Conservation (phyloP, 2,113 vertebrate species). For the Sitta europaea region DNA sequence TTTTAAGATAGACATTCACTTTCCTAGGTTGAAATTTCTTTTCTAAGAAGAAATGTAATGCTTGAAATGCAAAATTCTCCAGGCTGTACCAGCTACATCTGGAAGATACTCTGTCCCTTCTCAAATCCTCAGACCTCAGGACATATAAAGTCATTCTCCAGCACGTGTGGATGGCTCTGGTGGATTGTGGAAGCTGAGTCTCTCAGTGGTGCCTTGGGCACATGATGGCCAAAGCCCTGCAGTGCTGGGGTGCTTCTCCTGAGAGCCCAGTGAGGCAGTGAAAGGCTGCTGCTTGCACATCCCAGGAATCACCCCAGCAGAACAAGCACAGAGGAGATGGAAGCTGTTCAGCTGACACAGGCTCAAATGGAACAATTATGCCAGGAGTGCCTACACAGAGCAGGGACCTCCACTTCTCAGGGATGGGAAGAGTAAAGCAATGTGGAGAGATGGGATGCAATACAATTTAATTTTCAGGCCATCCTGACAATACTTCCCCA, state of each 20-base stretch:
- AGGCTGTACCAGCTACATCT: not conserved
- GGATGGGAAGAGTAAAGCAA: not conserved
- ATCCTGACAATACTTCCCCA: not conserved
- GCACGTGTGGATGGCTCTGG: fast-evolving
- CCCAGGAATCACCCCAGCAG: not conserved
- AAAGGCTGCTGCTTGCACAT: not conserved
- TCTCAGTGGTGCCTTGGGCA: not conserved
- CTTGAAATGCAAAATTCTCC: not conserved
- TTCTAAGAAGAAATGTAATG: not conserved
- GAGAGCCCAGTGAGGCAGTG: not conserved
- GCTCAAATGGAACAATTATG: not conserved
- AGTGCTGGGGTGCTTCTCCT: not conserved
- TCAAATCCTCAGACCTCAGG: not conserved
- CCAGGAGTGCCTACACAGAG: not conserved
- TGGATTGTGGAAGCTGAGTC: not conserved
- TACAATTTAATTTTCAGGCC: not conserved
- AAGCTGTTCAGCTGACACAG: not conserved
- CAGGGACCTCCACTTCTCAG: not conserved
- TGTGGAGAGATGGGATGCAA: not conserved
- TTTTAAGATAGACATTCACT: not conserved
- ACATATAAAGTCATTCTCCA: not conserved
- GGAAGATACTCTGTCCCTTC: not conserved
- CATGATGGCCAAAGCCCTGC: not conserved
- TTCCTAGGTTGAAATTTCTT: not conserved
- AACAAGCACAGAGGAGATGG: not conserved